Evolutionary conservation across 2,113 vertebrate species (phyloP).

Genomic region (Notothenia coriiceps): DNA sequence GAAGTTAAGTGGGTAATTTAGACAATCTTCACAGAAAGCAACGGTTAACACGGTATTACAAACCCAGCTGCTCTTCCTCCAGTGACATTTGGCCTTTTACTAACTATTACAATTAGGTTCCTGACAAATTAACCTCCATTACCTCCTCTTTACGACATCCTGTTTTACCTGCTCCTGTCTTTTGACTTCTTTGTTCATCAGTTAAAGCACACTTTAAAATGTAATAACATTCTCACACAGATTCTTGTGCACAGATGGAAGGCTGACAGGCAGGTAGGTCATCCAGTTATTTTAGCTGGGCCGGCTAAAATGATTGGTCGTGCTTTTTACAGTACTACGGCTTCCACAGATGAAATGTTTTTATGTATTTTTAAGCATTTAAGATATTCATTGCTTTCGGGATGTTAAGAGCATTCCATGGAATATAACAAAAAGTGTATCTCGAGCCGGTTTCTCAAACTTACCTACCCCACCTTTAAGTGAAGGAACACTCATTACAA

Average conservation of each 20-base stretch:
- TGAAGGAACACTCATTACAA: background rate
- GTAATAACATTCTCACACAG: background rate
- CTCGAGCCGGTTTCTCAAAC: no score
- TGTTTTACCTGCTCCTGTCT: background rate
- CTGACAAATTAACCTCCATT: conserved; percentile 30
- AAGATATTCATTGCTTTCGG: no score
- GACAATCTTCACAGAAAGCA: conserved; percentile 60
- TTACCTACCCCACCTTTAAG: background rate
- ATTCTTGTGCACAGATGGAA: no score
- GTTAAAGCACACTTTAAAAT: conserved; percentile 1
- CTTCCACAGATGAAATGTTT: no score
- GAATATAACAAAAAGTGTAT: no score
- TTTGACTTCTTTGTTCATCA: background rate
- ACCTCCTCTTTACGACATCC: background rate
- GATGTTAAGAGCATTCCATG: no score
- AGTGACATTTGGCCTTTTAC: conserved; percentile 47
- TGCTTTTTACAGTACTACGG: no score
- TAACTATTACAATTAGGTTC: conserved; percentile 22
- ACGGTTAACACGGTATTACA: conserved; percentile 45
- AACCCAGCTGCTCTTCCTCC: conserved; percentile 39
- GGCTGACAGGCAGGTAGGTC: no score
- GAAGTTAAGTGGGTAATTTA: conserved; percentile 73
- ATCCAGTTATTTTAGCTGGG: no score
- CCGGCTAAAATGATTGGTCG: no score
- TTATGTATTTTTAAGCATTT: no score